Conservation (phyloP, 2,797 vertebrate genomes). For the Helicolenus hilgendorfi region DNA sequence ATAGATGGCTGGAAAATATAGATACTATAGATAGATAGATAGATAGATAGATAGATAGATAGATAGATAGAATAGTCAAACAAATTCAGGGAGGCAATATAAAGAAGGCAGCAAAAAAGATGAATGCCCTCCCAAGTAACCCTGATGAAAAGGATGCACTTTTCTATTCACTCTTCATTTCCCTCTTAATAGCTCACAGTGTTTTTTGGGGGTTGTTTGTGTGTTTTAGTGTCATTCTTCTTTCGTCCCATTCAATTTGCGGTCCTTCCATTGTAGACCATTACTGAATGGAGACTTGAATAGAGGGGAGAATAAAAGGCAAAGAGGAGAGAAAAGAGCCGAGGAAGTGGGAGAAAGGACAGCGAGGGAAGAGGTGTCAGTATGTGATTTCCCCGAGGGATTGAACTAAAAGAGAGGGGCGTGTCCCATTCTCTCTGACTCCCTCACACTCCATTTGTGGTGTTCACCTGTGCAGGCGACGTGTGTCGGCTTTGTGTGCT, state of each 20-base stretch:
- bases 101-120: not conserved
- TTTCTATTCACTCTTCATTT: slow-evolving; percentile 29
- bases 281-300: slow-evolving; percentile 68
- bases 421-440: slow-evolving; percentile 48
- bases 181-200: slow-evolving; percentile 4
- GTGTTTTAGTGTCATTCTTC: slow-evolving; percentile 51
- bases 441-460: slow-evolving; percentile 2
- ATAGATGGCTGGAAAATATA: not conserved
- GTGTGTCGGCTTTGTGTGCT: slow-evolving; percentile 9
- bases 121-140: not conserved
- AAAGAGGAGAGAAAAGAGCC: slow-evolving; percentile 54
- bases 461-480: slow-evolving; percentile 3
- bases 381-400: slow-evolving; percentile 74
- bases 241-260: slow-evolving; percentile 60
- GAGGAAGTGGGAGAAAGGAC: slow-evolving; percentile 72
- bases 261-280: slow-evolving; percentile 52
- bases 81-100: not conserved
- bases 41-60: not conserved
- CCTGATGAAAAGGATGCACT: not conserved
- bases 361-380: slow-evolving; percentile 65
- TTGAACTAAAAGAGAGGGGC: slow-evolving; percentile 62
- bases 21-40: not conserved
- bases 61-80: not conserved
- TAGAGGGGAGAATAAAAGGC: slow-evolving; percentile 70
- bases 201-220: slow-evolving; percentile 35